Percentiles rank a stretch among this genome's conserved stretches.
phyloP scores from a whole-genome alignment of 1,140 invertebrate species.

The Aethina tumida region DNA sequence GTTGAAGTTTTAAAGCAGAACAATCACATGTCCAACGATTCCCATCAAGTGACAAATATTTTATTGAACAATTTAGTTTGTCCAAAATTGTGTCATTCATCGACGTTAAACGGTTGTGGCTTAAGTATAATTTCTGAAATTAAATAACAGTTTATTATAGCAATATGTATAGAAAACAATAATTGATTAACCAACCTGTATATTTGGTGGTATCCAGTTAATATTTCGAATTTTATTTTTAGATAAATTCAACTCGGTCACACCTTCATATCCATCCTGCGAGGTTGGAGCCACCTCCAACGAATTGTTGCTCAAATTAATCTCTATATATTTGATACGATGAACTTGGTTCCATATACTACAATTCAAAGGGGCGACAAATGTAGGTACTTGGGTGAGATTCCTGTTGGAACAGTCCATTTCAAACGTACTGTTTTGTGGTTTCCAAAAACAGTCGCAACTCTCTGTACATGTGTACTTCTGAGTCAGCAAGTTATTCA shows the following conservation, averaged over 20 bases:
- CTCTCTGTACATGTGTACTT: too few relatives aligned
- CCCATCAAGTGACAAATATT: constrained; percentile 18
- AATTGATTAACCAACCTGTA: too few relatives aligned
- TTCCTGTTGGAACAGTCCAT: too few relatives aligned
- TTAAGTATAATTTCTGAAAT: constrained; percentile 22
- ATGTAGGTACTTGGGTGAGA: too few relatives aligned
- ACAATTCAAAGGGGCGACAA: too few relatives aligned
- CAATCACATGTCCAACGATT: constrained; percentile 30
- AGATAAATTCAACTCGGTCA: constrained; percentile 19
- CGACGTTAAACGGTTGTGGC: constrained; percentile 20
- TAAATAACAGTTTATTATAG: constrained; percentile 5
- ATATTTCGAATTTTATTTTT: constrained; percentile 16
- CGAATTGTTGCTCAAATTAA: too few relatives aligned
- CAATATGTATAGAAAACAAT: background rate
- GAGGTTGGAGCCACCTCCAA: too few relatives aligned
- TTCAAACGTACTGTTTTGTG: too few relatives aligned
- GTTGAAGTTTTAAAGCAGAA: constrained; percentile 12
- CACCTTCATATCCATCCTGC: constrained; percentile 17
- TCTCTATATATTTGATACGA: too few relatives aligned
- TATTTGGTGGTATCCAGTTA: constrained; percentile 17
- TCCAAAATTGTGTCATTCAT: constrained; percentile 17
- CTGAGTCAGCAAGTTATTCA: too few relatives aligned
- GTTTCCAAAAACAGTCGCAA: too few relatives aligned
- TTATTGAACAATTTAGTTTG: constrained; percentile 15
- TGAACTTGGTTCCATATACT: too few relatives aligned